These are phyloP conservation scores for Chirona hameri DNA, from an alignment of 2,888 invertebrate species.

Conservation along the genomic window DNA sequence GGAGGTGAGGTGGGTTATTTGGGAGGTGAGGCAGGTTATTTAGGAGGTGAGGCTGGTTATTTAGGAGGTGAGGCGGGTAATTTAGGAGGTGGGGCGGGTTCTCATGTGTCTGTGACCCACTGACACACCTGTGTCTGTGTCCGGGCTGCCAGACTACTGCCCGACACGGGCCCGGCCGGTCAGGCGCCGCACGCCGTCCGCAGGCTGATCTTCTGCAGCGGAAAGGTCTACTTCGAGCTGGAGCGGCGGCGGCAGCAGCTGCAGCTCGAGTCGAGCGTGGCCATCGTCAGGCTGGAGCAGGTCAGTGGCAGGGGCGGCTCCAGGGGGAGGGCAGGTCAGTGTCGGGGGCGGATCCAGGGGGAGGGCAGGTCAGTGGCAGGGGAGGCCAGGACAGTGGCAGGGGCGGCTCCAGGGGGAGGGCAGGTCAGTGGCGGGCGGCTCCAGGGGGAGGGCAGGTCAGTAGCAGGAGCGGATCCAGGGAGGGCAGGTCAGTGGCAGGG, in stretches of 20 bases:
- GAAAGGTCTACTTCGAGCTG: conserved; percentile 89
- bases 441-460: neutral
- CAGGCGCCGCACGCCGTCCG: conserved; percentile 51
- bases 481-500: neutral
- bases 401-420: neutral
- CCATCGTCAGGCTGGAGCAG: conserved; percentile 85
- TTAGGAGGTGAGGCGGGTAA: conserved; percentile 43
- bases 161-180: conserved; percentile 1
- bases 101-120: no score
- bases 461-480: no score
- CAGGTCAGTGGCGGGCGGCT: no score
- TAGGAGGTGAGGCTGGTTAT: conserved; percentile 47
- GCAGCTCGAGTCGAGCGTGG: conserved; percentile 68
- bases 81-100: neutral
- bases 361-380: neutral
- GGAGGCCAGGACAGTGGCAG: neutral
- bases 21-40: no score
- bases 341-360: no score
- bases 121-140: no score
- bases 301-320: conserved; percentile 47
- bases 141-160: neutral
- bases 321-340: no score
- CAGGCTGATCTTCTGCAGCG: conserved; percentile 84
- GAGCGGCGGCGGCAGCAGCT: conserved; percentile 67
- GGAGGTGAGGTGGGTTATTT: neutral